phyloP scores from a whole-genome alignment of 2,888 invertebrate genomes.

The Polydesmus complanatus region DNA sequence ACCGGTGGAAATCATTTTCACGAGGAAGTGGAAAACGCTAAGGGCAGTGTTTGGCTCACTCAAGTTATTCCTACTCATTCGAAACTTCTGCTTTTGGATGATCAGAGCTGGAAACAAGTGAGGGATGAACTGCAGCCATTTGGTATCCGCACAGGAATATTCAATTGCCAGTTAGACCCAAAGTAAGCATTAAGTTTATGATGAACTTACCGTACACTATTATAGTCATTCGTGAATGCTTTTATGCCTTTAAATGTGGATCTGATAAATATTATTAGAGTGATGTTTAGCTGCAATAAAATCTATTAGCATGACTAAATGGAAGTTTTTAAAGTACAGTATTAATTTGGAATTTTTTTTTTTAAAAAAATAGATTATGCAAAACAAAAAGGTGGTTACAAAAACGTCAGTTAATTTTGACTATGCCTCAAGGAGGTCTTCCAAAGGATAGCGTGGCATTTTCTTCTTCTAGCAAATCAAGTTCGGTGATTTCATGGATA shows the following conservation, averaged over 20 bases:
- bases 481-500: constrained; percentile 36
- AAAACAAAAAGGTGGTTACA: constrained; percentile 35
- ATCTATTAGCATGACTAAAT: too few species aligned
- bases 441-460: constrained; percentile 35
- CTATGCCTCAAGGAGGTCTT: constrained; percentile 35
- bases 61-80: constrained; percentile 31
- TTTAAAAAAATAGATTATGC: constrained; percentile 32
- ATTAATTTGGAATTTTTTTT: constrained; percentile 2
- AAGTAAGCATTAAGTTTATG: too few species aligned
- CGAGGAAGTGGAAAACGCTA: constrained; percentile 39
- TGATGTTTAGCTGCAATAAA: too few species aligned
- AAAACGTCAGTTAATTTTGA: constrained; percentile 34
- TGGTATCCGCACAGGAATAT: constrained; percentile 37
- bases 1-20: constrained; percentile 34
- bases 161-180: constrained; percentile 36
- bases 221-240: too few species aligned
- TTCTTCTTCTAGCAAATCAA: constrained; percentile 21
- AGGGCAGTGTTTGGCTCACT: constrained; percentile 41
- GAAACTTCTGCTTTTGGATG: constrained; percentile 27
- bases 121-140: constrained; percentile 34
- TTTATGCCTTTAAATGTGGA: too few species aligned
- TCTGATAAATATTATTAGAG: too few species aligned
- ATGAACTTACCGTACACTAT: too few species aligned
- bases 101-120: constrained; percentile 33
- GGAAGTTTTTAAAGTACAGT: too few species aligned